Conservation (phyloP, 2,888 invertebrate genomes). For the Baronia brevicornis region DNA sequence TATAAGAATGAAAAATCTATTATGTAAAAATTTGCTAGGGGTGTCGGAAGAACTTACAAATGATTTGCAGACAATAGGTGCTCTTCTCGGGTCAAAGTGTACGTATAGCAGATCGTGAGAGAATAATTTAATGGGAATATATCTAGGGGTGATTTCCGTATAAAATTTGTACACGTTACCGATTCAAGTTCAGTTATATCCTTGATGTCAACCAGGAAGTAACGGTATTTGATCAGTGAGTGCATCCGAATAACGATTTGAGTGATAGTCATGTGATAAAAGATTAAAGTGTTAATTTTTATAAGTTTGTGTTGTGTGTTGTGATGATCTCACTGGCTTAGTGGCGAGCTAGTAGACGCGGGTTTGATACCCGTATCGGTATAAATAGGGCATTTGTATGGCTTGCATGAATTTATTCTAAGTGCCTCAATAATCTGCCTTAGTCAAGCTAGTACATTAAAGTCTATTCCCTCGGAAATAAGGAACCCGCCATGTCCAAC, state of each 20-base stretch:
- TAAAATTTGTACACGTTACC: slow-evolving; percentile 46
- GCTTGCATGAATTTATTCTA: no score
- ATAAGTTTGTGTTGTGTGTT: slow-evolving; percentile 1
- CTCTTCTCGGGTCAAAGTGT: slow-evolving; percentile 49
- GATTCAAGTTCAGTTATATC: slow-evolving; percentile 52
- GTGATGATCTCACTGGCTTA: no score
- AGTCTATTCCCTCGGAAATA: no score
- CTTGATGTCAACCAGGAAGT: slow-evolving; percentile 56
- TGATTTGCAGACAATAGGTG: slow-evolving; percentile 56
- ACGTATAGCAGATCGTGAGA: slow-evolving; percentile 45
- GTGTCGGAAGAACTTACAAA: slow-evolving; percentile 52
- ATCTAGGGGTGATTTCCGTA: slow-evolving; percentile 52
- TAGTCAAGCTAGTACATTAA: no score
- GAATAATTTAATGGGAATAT: slow-evolving; percentile 32
- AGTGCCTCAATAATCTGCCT: no score
- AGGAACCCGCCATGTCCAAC: no score
- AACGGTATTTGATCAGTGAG: slow-evolving; percentile 29
- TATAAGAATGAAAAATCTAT: slow-evolving; percentile 29
- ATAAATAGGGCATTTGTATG: no score
- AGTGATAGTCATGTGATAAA: background rate
- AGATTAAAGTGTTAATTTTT: background rate
- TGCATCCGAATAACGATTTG: background rate
- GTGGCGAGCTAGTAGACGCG: no score
- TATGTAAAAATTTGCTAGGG: slow-evolving; percentile 32
- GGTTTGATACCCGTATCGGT: no score